Evolutionary conservation across 2,797 vertebrate species (phyloP), one percentile per base, ranked within the genome.

Genomic region (Steatocranus sp.): DNA sequence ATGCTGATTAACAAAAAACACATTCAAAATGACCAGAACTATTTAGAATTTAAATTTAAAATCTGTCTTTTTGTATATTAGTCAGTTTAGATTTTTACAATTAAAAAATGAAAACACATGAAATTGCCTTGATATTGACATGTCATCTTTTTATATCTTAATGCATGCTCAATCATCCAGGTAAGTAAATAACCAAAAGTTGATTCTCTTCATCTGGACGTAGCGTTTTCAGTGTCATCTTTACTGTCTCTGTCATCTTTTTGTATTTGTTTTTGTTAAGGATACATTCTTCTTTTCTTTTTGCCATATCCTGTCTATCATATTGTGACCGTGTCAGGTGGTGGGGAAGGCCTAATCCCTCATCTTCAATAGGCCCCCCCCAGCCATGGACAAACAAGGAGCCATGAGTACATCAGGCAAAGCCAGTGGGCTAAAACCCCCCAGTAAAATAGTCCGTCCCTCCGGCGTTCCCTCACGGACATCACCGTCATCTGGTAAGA

Each of bases 391-490:
- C 36, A 90, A 88, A 87, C 85, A 36, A 63, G 90, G 75, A 89
- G 95, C 95, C 88, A 97, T 97, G 97, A 98, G 96, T 82, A 93
- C 96, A 18, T 43, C 90, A 89, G 95, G 97, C 41, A 99, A 98
- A 79, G 96, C 96, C 51, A 99, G 98, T 82, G 97, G 98, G 87
- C 96, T 99, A 46, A 99, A 99, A 87, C 97, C 97, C 76, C 98
- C 98, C 23, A 97, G 94, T 83, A 99, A 97, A 94, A 98, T 98
- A 89, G 94, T 93, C 53, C 98, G 97, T 86, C 96, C 97, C 3
- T 94, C 97, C 9, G 91, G 90, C 32, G 87, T 91, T 1, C 86
- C 97, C 50, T 17, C 95, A 82, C 98, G 96, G 95, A 94, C 96
- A 4, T 95, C 97, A 3, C 86, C 94, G 5, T 88, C 97, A 43